These are phyloP conservation scores for Paramuricea clavata DNA, from an alignment of 92 coral and sea anemone species.

Conservation along the genomic window DNA sequence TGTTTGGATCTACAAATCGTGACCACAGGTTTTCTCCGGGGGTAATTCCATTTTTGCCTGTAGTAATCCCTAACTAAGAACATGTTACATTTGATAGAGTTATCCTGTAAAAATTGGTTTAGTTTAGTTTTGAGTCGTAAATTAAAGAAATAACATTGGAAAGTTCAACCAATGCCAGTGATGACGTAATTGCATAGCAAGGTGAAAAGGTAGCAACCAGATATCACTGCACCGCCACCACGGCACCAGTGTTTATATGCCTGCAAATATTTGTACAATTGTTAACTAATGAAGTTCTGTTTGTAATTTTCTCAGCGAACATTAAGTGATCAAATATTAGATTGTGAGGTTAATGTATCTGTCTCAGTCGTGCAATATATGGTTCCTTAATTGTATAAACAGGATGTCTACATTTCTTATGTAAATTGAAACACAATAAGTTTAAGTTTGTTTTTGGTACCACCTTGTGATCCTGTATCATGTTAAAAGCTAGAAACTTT, in stretches of 20 bases:
- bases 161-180: not conserved
- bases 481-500: not conserved
- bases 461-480: not conserved
- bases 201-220: not conserved
- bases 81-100: no score
- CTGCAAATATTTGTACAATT: constrained; percentile 23
- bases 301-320: constrained; percentile 7
- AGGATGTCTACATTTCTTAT: constrained; percentile 1
- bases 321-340: not conserved
- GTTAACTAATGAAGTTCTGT: constrained; percentile 41
- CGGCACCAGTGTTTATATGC: not conserved
- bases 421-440: not conserved
- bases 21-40: no score
- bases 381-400: constrained; percentile 7
- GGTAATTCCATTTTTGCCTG: no score
- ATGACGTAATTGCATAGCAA: not conserved
- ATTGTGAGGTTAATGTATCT: not conserved
- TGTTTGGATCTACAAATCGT: no score
- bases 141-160: not conserved
- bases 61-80: no score
- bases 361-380: not conserved
- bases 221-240: not conserved
- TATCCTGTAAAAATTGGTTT: no score
- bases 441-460: not conserved
- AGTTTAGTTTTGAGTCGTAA: no score